phyloP scores from a whole-genome alignment of 2,113 vertebrate genomes.

The Colossoma macropomum region DNA sequence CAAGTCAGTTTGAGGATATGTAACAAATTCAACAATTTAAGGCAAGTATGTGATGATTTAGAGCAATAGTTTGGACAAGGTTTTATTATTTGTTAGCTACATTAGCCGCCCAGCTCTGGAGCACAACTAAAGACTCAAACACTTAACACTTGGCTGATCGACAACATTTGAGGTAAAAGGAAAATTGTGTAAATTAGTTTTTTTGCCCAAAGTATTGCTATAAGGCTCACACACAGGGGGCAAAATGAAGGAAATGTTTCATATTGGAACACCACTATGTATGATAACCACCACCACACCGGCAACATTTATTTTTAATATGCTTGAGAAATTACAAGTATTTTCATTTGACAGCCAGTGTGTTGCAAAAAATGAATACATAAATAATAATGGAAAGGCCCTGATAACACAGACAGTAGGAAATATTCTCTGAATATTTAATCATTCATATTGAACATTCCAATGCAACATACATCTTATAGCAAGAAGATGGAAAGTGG shows the following conservation, averaged over 20 bases:
- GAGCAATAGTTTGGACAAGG: too few relatives aligned
- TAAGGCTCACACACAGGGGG: background rate
- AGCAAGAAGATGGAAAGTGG: constrained; percentile 15
- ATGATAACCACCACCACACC: constrained; percentile 13
- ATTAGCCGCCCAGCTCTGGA: too few relatives aligned
- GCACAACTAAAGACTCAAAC: too few relatives aligned
- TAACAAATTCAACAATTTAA: too few relatives aligned
- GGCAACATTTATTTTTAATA: constrained; percentile 25
- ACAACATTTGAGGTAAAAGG: background rate
- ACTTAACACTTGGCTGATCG: too few relatives aligned
- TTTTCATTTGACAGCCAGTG: constrained; percentile 19
- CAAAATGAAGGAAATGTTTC: background rate
- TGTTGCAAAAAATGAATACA: constrained; percentile 9
- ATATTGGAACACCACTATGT: constrained; percentile 11
- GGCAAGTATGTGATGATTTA: too few relatives aligned
- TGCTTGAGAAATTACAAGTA: constrained; percentile 1
- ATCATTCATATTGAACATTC: constrained; percentile 6
- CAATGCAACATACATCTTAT: background rate
- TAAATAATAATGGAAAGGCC: constrained; percentile 28
- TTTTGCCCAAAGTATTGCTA: too few relatives aligned
- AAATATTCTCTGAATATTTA: constrained; percentile 22
- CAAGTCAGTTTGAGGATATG: too few relatives aligned
- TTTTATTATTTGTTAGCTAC: too few relatives aligned
- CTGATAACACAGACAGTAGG: background rate
- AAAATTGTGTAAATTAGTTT: background rate